Conservation (phyloP, 2,797 vertebrate species). For the Cryptoblepharus egeriae region DNA sequence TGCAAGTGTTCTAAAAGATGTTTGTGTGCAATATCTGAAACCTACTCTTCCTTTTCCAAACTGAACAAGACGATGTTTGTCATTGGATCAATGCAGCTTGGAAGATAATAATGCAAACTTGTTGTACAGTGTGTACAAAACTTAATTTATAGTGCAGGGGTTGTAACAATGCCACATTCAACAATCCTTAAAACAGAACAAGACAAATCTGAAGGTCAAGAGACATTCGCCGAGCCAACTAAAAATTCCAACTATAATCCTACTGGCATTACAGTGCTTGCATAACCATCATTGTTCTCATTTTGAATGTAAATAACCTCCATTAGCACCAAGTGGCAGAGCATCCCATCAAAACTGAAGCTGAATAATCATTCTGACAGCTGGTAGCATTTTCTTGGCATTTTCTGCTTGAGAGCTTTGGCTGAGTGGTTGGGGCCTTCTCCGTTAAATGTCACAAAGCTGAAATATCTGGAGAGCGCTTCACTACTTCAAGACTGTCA, state of each 20-base stretch:
- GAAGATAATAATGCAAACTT: background rate
- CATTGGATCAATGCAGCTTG: constrained; percentile 13
- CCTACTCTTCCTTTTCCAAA: constrained; percentile 1
- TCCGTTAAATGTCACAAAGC: constrained; percentile 37
- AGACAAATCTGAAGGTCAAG: constrained; percentile 43
- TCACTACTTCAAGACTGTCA: background rate
- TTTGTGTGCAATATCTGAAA: constrained; percentile 24
- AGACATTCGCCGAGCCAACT: constrained; percentile 15
- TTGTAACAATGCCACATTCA: constrained; percentile 40
- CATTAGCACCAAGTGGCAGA: constrained; percentile 56
- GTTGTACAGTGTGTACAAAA: constrained; percentile 32
- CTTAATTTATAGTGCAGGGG: constrained; percentile 20
- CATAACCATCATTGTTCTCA: constrained; percentile 47
- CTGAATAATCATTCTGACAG: constrained; percentile 52
- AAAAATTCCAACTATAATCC: constrained; percentile 45
- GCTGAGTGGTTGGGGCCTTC: constrained; percentile 47
- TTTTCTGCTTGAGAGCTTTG: constrained; percentile 60
- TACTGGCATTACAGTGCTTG: constrained; percentile 46
- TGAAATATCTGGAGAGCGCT: constrained; percentile 44
- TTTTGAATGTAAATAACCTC: constrained; percentile 65
- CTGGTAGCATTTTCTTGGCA: constrained; percentile 30
- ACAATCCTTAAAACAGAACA: constrained; percentile 33
- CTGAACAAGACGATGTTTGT: constrained; percentile 20
- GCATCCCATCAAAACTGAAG: constrained; percentile 13
- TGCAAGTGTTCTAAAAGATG: constrained; percentile 9